A percentile compares a stretch with the other conserved stretches of the same genome.
Conservation (phyloP, 1,140 invertebrate species). For the Trichonephila clavata region DNA sequence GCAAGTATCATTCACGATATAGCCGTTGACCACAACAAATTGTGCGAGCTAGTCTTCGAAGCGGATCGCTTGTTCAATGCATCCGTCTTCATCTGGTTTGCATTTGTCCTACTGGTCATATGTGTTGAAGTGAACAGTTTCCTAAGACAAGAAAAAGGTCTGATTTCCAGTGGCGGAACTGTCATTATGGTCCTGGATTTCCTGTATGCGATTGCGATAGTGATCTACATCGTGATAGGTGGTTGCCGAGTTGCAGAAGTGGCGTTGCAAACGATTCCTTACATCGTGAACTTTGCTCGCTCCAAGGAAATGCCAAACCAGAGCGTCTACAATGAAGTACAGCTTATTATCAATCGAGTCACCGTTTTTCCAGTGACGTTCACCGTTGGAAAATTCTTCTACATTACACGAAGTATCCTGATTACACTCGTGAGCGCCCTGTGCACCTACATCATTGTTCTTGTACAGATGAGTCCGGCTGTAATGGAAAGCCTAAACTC, state of each 20-base stretch:
- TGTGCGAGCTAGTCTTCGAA: conserved; percentile 74
- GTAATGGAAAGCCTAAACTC: conserved; percentile 72
- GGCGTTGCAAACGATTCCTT: conserved; percentile 71
- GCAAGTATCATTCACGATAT: conserved; percentile 62
- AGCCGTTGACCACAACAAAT: conserved; percentile 66
- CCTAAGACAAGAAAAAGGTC: conserved; percentile 70
- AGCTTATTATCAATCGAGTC: conserved; percentile 72
- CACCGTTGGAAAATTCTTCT: conserved; percentile 74
- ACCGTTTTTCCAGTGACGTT: conserved; percentile 71
- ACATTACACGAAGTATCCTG: conserved; percentile 66
- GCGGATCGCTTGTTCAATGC: conserved; percentile 66
- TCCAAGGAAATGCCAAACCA: conserved; percentile 74
- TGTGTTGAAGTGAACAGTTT: conserved; percentile 74
- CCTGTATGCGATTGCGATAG: conserved; percentile 68
- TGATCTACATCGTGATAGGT: conserved; percentile 70
- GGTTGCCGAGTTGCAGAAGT: conserved; percentile 73
- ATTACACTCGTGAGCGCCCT: conserved; percentile 73
- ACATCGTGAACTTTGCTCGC: conserved; percentile 69
- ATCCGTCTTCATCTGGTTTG: conserved; percentile 71
- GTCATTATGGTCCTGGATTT: conserved; percentile 73
- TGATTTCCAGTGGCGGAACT: conserved; percentile 64
- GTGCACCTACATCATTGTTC: conserved; percentile 73
- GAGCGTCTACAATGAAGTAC: conserved; percentile 73
- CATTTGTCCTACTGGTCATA: conserved; percentile 66
- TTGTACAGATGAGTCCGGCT: conserved; percentile 72